Evolutionary conservation across 2,888 invertebrate species (phyloP), one percentile per base, ranked within the genome.

Genomic region (Cecidostiba fungosa): DNA sequence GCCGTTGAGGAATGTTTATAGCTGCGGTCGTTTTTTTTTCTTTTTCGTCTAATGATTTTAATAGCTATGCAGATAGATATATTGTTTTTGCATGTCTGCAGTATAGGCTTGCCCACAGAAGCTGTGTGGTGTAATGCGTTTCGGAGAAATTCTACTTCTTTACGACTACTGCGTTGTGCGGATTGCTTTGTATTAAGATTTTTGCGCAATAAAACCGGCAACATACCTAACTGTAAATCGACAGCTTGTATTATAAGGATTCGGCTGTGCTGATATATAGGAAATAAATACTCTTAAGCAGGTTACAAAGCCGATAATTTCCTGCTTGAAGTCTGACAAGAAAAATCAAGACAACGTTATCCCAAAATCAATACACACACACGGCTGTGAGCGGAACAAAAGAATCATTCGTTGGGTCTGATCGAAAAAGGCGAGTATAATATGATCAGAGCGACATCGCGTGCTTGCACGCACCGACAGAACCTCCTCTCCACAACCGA

Each of bases 221-320:
- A n/a, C 54, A 59, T 59, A 59, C 54, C 54, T 59, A 59, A 59
- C 54, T 59, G 54, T 23, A 59, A 59, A 59, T n/a, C 54, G n/a
- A 10, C 54, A n/a, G 54, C 23, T 59, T n/a, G n/a, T 19, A 5
- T n/a, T 36, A 1, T 23, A 59, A 59, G n/a, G 23, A 59, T 59
- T 59, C 54, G 12, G 43, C 43, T 12, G 43, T 12, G 43, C 8
- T 12, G 32, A 32, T 32, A 32, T 32, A 32, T 32, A 32, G 32
- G 32, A 12, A 8, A 43, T 43, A 43, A 12, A 43, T 43, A 12
- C 43, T 43, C 43, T 12, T 43, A 43, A 43, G 12, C 43, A 43
- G 43, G 43, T 43, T 43, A 43, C 12, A 12, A 43, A 43, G 43
- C 1, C 12, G 43, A 43, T 43, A 2, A 43, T 12, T 43, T 43